phyloP scores from a whole-genome alignment of 2,797 vertebrate species.

The Hoplostethus mediterraneus region DNA sequence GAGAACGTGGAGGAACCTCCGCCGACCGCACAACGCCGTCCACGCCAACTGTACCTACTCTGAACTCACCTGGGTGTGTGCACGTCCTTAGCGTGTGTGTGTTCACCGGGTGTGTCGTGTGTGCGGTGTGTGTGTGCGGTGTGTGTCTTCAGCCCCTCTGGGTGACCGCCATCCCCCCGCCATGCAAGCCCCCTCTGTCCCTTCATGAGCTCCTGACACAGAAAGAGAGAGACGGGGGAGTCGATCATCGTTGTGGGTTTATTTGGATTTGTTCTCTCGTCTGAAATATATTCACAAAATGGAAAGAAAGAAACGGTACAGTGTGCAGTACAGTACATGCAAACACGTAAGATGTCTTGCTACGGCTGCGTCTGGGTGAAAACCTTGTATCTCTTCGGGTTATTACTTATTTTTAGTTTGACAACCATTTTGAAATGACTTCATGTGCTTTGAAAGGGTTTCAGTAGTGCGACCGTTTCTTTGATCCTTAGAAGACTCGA shows the following conservation, averaged over 20 bases:
- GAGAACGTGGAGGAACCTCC: constrained; percentile 6
- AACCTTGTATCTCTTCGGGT: constrained; percentile 14
- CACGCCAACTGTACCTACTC: not conserved
- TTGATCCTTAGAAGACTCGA: no score
- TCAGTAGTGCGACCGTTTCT: no score
- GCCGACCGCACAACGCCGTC: not conserved
- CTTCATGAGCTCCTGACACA: constrained; percentile 77
- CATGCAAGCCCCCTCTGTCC: constrained; percentile 69
- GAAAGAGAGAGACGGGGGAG: constrained; percentile 76
- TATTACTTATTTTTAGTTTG: not conserved
- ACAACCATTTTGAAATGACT: no score
- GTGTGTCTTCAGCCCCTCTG: constrained; percentile 55
- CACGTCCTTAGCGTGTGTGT: not conserved
- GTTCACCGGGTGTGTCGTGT: not conserved
- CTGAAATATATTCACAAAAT: constrained; percentile 51
- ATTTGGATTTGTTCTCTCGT: constrained; percentile 60
- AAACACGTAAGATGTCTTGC: constrained; percentile 49
- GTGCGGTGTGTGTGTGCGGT: constrained; percentile 24
- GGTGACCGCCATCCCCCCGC: constrained; percentile 57
- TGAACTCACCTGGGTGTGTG: not conserved
- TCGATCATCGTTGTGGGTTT: constrained; percentile 74
- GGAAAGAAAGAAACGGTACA: constrained; percentile 50
- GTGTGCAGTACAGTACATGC: constrained; percentile 63
- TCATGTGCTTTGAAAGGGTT: no score
- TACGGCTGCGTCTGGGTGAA: constrained; percentile 48